Evolutionary conservation across 2,113 vertebrate species (phyloP), one percentile per base, ranked within the genome.

Genomic region (Desmodus rotundus): DNA sequence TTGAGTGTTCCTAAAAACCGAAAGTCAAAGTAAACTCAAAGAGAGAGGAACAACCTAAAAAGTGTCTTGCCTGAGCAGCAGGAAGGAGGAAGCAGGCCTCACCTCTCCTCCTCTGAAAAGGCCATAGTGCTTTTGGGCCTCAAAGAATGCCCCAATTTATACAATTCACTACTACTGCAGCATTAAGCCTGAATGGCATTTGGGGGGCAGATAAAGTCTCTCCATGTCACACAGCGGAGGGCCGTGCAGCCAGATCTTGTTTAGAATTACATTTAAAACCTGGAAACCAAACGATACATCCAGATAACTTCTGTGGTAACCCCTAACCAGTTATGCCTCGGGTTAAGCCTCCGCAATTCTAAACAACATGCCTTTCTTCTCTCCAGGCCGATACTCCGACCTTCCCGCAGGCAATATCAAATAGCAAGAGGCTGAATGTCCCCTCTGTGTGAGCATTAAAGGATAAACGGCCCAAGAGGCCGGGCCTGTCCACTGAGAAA

Each of bases 251-350:
- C 91, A 87, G 47, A 94, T 96, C 95, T 96, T 95, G 82, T 96
- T 97, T 96, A 91, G 93, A 96, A 97, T 97, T 97, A 97, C 91
- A 91, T 94, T 98, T 96, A 96, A 97, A 97, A 96, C 96, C 96
- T 95, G 87, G 94, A 98, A 97, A 97, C 97, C 93, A 97, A 97
- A 93, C 77, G 96, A 95, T 96, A 93, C 77, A 91, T 98, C 94
- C 95, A 97, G 97, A 97, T 98, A 97, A 97, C 93, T 98, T 97
- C 94, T 87, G 94, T 93, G 91, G 95, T 96, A 97, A 94, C 92
- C 88, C 89, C 95, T 89, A 96, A 84, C 93, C 95, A 98, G 96
- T 97, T 96, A 93, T 36, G 77, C 78, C 50, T 95, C 68, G 76
- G 94, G 90, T 96, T 97, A 96, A 97, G 96, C 97, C 93, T 96